phyloP scores from a whole-genome alignment of 2,797 vertebrate species.

The Takifugu ocellatus region DNA sequence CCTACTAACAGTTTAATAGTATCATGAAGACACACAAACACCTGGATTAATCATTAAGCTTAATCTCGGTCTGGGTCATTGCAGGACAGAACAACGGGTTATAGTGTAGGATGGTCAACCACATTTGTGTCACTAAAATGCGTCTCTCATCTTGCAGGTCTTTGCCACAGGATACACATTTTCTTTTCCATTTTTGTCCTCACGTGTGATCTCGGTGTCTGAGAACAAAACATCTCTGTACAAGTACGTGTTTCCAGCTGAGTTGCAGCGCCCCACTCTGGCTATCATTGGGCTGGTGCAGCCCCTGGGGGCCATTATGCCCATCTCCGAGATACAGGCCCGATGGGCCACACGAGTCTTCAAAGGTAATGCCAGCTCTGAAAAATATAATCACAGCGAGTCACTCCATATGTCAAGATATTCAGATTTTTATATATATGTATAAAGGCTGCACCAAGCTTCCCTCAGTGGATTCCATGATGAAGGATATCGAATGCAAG shows the following conservation, averaged over 20 bases:
- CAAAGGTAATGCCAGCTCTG: slow-evolving; percentile 64
- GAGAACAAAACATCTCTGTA: slow-evolving; percentile 73
- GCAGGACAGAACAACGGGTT: neutral
- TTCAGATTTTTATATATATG: neutral
- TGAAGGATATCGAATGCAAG: slow-evolving; percentile 67
- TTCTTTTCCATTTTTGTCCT: slow-evolving; percentile 25
- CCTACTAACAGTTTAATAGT: no score
- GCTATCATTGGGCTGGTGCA: slow-evolving; percentile 79
- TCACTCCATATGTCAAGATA: no score
- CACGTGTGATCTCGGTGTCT: slow-evolving; percentile 59
- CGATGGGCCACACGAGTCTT: slow-evolving; percentile 80
- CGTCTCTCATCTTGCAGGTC: slow-evolving; percentile 51
- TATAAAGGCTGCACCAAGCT: slow-evolving; percentile 65
- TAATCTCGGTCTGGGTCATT: no score
- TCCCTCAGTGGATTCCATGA: slow-evolving; percentile 66
- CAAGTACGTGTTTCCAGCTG: slow-evolving; percentile 76
- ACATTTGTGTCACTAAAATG: neutral
- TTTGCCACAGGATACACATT: slow-evolving; percentile 83
- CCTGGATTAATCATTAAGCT: no score
- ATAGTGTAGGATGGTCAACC: no score
- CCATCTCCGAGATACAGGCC: slow-evolving; percentile 80
- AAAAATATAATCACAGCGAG: no score
- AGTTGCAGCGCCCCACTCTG: slow-evolving; percentile 69
- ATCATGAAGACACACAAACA: no score
- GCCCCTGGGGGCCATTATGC: slow-evolving; percentile 78